Percentiles rank a stretch among this genome's conserved stretches.
These are phyloP conservation scores for Trichonephila inaurata DNA, from an alignment of 1,140 invertebrate species.

Conservation along the genomic window DNA sequence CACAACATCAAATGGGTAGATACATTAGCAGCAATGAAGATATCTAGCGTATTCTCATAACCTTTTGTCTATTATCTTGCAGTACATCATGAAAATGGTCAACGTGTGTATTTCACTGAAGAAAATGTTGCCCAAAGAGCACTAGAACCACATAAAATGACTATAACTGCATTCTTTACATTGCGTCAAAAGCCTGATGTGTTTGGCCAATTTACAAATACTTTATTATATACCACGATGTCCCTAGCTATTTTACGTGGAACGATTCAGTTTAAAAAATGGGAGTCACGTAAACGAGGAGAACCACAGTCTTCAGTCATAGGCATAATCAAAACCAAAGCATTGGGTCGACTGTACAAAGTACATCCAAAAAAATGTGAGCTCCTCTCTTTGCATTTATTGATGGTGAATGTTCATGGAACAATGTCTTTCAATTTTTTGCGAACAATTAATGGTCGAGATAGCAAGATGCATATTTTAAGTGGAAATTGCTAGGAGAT, in stretches of 20 bases:
- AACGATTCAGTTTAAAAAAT: too few species aligned
- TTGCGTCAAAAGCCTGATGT: conserved; percentile 78
- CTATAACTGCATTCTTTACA: conserved; percentile 77
- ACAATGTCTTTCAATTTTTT: conserved; percentile 79
- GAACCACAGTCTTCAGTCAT: too few species aligned
- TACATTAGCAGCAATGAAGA: background rate
- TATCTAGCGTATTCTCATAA: conserved; percentile 51
- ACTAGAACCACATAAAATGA: conserved; percentile 14
- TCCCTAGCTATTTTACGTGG: too few species aligned
- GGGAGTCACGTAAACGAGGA: too few species aligned
- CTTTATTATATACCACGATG: too few species aligned
- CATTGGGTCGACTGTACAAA: too few species aligned
- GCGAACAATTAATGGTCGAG: conserved; percentile 79
- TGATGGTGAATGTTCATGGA: conserved; percentile 81
- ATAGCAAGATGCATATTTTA: conserved; percentile 79
- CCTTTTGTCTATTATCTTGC: too few species aligned
- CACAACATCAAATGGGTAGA: too few species aligned
- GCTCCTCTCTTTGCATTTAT: conserved; percentile 79
- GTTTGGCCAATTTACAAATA: conserved; percentile 76
- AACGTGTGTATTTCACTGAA: too few species aligned
- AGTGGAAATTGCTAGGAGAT: conserved; percentile 80
- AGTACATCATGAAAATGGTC: too few species aligned
- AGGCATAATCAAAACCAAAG: too few species aligned
- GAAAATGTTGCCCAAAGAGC: too few species aligned
- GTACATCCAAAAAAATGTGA: background rate